Conservation (phyloP, 2,888 invertebrate genomes). For the Odontocerum albicorne region DNA sequence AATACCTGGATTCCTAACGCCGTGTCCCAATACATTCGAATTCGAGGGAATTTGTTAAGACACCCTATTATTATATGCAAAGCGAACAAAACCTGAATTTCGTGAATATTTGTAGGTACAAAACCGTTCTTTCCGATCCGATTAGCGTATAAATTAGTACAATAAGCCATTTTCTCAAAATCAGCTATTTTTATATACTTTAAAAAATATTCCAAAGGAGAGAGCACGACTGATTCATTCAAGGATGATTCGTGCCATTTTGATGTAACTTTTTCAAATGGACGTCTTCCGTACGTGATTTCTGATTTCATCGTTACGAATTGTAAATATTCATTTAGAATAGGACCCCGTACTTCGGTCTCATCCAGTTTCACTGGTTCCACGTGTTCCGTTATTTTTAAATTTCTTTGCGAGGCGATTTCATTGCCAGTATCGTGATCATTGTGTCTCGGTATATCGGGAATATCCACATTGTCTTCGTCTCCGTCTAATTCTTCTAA, state of each 20-base stretch:
- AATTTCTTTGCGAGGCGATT: neutral
- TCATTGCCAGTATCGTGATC: neutral
- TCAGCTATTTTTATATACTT: neutral
- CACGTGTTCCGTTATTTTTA: neutral
- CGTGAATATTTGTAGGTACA: constrained; percentile 1
- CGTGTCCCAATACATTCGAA: neutral
- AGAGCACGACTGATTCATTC: too few relatives aligned
- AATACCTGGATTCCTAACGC: neutral
- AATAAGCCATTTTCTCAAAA: constrained; percentile 3
- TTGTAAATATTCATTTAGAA: neutral
- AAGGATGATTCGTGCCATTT: neutral
- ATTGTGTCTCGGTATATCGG: neutral
- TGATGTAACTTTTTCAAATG: neutral
- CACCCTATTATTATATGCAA: neutral
- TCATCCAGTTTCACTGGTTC: neutral
- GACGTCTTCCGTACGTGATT: neutral
- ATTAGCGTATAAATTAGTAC: constrained; percentile 1
- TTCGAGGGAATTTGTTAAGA: neutral
- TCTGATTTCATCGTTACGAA: neutral
- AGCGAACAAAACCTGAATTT: neutral
- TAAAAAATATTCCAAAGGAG: neutral
- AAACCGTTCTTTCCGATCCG: neutral
- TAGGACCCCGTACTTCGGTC: neutral
- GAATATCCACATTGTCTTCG: constrained; percentile 1
- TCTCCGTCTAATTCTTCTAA: neutral